These are phyloP conservation scores for Onchidella celtica DNA, from an alignment of 2,888 invertebrate species.

Conservation along the genomic window DNA sequence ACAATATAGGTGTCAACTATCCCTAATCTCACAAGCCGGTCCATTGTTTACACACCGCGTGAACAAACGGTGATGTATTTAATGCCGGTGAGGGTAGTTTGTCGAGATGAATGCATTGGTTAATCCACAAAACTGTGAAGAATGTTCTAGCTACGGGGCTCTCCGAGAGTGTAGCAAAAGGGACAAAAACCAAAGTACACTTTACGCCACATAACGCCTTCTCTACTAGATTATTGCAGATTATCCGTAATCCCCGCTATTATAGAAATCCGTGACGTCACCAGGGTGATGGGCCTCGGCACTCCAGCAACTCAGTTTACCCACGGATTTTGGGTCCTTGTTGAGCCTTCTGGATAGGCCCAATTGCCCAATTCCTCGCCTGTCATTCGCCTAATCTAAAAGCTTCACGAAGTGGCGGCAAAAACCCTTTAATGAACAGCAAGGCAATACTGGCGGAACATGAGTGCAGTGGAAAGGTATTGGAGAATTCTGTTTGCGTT, in stretches of 20 bases:
- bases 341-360: not conserved
- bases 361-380: not conserved
- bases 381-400: not conserved
- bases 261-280: constrained; percentile 35
- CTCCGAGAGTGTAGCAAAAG: constrained; percentile 10
- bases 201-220: constrained; percentile 4
- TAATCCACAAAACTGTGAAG: not conserved
- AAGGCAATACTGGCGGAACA: not conserved
- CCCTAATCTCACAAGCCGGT: constrained; percentile 9
- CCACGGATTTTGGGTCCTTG: not conserved
- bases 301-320: not conserved
- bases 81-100: constrained; percentile 10
- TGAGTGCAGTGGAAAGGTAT: no score
- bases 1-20: constrained; percentile 37
- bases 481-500: no score
- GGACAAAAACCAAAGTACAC: not conserved
- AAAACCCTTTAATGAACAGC: not conserved
- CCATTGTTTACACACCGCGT: not conserved
- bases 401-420: not conserved
- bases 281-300: not conserved
- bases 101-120: not conserved
- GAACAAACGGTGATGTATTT: constrained; percentile 23
- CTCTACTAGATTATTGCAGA: constrained; percentile 4
- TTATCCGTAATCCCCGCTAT: constrained; percentile 28
- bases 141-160: not conserved